phyloP scores from a whole-genome alignment of 2,113 vertebrate species.

The Amphilophus citrinellus region DNA sequence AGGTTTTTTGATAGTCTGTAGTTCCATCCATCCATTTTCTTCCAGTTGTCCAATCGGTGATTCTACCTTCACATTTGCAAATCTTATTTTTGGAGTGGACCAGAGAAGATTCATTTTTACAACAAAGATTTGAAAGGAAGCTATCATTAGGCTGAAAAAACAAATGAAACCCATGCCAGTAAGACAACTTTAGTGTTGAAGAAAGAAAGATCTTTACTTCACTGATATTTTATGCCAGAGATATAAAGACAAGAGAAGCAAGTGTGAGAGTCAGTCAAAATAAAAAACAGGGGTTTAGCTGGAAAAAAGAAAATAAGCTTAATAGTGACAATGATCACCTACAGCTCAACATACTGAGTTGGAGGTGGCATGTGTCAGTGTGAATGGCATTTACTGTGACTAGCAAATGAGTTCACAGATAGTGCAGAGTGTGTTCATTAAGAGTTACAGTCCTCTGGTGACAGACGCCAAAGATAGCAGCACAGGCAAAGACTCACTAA shows the following conservation, averaged over 20 bases:
- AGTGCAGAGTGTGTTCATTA: not conserved
- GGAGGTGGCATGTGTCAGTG: not conserved
- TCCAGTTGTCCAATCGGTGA: too few species aligned
- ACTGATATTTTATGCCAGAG: too few species aligned
- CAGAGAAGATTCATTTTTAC: not conserved
- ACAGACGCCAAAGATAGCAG: slow-evolving; percentile 33
- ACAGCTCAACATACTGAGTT: not conserved
- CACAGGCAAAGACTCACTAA: not conserved
- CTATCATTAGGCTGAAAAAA: too few species aligned
- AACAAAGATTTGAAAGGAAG: not conserved
- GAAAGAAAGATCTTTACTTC: too few species aligned
- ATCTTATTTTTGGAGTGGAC: not conserved
- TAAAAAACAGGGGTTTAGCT: too few species aligned
- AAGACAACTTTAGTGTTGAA: not conserved
- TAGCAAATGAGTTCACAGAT: not conserved
- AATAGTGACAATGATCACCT: not conserved
- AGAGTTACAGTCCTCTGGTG: slow-evolving; percentile 3
- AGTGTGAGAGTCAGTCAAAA: too few species aligned
- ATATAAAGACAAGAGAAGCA: too few species aligned
- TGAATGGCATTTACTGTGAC: not conserved
- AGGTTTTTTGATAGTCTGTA: too few species aligned
- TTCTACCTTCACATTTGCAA: too few species aligned
- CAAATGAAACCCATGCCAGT: not conserved
- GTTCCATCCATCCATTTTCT: too few species aligned
- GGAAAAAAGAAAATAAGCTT: not conserved